These are phyloP conservation scores for Spongia lamella DNA, from an alignment of 37 sponge, comb jelly and placozoan species.

Conservation along the genomic window DNA sequence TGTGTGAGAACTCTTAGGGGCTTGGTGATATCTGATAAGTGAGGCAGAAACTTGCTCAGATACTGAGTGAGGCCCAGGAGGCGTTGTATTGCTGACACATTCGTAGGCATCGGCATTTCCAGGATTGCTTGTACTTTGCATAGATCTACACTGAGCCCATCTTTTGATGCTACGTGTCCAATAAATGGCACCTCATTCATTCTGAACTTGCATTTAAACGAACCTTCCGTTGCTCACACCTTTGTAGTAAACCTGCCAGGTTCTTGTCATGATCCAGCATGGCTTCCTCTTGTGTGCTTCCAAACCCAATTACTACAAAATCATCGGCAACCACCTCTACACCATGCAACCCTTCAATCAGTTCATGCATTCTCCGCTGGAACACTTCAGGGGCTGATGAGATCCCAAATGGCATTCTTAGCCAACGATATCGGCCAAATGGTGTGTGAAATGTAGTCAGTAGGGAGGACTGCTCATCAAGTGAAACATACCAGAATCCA, in stretches of 20 bases:
- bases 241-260: slow-evolving; percentile 29
- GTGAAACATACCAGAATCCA: slow-evolving; percentile 58
- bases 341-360: slow-evolving; percentile 30
- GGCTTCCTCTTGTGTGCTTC: slow-evolving; percentile 22
- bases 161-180: slow-evolving; percentile 42
- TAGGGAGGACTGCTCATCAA: slow-evolving; percentile 10
- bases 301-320: slow-evolving; percentile 14
- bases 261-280: slow-evolving; percentile 20
- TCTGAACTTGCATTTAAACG: slow-evolving; percentile 30
- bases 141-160: slow-evolving; percentile 52
- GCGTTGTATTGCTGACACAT: slow-evolving; percentile 41
- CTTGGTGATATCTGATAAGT: slow-evolving; percentile 27
- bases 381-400: slow-evolving; percentile 50
- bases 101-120: slow-evolving; percentile 52
- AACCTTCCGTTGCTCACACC: slow-evolving; percentile 11
- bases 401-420: slow-evolving; percentile 51
- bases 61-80: slow-evolving; percentile 47
- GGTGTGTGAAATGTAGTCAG: slow-evolving; percentile 71
- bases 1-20: slow-evolving; percentile 39
- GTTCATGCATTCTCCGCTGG: slow-evolving; percentile 38
- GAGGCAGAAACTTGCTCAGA: slow-evolving; percentile 51
- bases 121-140: slow-evolving; percentile 46
- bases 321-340: too few species aligned
- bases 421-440: too few species aligned
- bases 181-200: slow-evolving; percentile 43